Base-by-base conservation (phyloP, 92 coral and sea anemone genomes). In the Bergia puertoricense region DNA sequence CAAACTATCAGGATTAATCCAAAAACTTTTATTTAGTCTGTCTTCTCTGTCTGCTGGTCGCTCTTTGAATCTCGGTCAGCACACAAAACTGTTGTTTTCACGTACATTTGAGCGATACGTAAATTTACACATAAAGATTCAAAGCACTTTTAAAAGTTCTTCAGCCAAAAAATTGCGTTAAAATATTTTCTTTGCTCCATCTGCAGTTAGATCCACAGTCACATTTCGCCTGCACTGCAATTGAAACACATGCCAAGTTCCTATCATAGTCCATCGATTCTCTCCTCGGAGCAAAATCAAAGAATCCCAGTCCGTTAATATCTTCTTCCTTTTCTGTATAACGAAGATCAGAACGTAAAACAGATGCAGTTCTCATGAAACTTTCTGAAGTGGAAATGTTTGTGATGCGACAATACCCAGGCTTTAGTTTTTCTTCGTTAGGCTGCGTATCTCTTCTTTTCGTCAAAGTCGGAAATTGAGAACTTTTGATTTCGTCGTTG, bases 151-250 rank as follows among this genome's bases (percentile, higher is more conserved):
- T 59, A 8, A 57, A 62, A 57, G 56, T 2, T 59, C 40, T 83
- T 84, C 36, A 84, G 44, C 87, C 87, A 50, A 84, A 84, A 48
- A 84, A 84, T n/a, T 84, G 87, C 66, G 44, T 46, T 46, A 84
- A 48, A 69, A 84, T 84, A 51, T 84, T 40, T 46, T 84, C 87
- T 36, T 84, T 84, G 79, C 46, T 84, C 87, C 87, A 84, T n/a
- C 45, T 8, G 6, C 41, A 79, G 8, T 45, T 30, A 6, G 66
- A 23, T 36, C 77, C 87, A 69, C 77, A 45, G 38, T 84, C 45
- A 69, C 44, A 69, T 69, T 71, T 84, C 66, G 43, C 14, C 30
- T 84, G 77, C 36, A 46, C 23, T 10, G 66, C 66, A 8, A 56
- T 38, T 30, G 66, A n/a, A 16, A 84, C 78, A 45, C 77, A 72